These are phyloP conservation scores for Pseudolycoriella hygida DNA, from an alignment of 2,888 invertebrate genomes.

Conservation along the genomic window DNA sequence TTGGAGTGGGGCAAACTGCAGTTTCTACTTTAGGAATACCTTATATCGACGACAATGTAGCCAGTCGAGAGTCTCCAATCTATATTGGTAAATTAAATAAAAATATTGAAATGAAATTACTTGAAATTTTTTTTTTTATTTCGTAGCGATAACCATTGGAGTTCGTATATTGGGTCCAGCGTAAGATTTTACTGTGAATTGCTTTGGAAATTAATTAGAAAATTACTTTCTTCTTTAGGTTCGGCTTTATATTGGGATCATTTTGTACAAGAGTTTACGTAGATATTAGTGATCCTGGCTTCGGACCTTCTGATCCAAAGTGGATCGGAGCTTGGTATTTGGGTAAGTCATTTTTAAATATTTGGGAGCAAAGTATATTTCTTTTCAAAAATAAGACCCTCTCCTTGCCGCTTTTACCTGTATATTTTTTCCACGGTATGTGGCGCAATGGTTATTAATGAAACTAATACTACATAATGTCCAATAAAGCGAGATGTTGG, in stretches of 20 bases:
- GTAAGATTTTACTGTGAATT: too few species aligned
- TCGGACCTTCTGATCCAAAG: conserved; percentile 61
- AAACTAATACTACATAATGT: too few species aligned
- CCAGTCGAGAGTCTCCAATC: conserved; percentile 76
- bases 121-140: conserved; percentile 4
- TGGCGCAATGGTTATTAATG: too few species aligned
- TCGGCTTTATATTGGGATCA: conserved; percentile 79
- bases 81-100: conserved; percentile 59
- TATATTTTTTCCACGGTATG: too few species aligned
- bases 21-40: conserved; percentile 85
- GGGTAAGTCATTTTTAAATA: conserved; percentile 35
- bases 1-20: conserved; percentile 84
- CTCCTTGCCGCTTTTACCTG: too few species aligned
- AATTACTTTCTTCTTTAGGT: too few species aligned
- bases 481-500: too few species aligned
- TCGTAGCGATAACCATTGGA: conserved; percentile 75
- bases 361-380: neutral
- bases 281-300: conserved; percentile 58
- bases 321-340: conserved; percentile 99
- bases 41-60: conserved; percentile 86
- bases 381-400: neutral
- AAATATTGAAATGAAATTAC: neutral
- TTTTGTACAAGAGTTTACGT: conserved; percentile 77
- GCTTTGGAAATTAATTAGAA: too few species aligned
- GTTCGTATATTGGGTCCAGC: conserved; percentile 82